These are phyloP conservation scores for Aepyceros melampus DNA, from an alignment of 2,113 vertebrate genomes.

Conservation along the genomic window DNA sequence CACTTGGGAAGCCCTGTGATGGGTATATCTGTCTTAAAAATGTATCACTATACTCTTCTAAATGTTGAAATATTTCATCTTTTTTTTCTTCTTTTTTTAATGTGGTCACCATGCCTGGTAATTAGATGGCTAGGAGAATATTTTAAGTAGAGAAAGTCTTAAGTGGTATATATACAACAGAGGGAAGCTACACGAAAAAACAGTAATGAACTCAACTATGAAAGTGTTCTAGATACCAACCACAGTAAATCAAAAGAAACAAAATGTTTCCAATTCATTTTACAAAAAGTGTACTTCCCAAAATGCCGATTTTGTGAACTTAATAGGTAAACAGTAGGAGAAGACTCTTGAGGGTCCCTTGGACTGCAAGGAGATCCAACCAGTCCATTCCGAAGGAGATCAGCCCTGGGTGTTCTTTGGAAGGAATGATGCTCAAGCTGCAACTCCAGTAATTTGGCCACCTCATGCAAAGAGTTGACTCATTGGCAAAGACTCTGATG, in stretches of 20 bases:
- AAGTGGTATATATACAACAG: background rate
- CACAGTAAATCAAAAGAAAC: background rate
- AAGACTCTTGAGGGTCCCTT: no score
- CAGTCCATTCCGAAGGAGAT: no score
- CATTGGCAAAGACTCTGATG: no score
- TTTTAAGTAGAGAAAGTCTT: background rate
- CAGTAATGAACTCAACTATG: background rate
- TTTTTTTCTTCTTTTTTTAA: background rate
- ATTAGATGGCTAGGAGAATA: background rate
- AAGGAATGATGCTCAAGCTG: no score
- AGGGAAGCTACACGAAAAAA: background rate
- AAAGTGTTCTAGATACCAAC: background rate
- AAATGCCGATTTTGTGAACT: background rate
- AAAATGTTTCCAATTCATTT: background rate
- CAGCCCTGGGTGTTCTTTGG: no score
- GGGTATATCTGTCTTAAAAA: background rate
- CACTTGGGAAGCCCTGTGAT: background rate
- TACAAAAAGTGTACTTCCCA: background rate
- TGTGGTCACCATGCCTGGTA: background rate
- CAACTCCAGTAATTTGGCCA: no score
- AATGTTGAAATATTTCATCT: background rate
- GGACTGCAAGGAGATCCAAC: no score
- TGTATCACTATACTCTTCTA: background rate
- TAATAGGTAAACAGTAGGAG: background rate
- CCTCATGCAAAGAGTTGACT: no score